These are phyloP conservation scores for Zygogramma bicolorata DNA, from an alignment of 2,888 invertebrate genomes.

Conservation along the genomic window DNA sequence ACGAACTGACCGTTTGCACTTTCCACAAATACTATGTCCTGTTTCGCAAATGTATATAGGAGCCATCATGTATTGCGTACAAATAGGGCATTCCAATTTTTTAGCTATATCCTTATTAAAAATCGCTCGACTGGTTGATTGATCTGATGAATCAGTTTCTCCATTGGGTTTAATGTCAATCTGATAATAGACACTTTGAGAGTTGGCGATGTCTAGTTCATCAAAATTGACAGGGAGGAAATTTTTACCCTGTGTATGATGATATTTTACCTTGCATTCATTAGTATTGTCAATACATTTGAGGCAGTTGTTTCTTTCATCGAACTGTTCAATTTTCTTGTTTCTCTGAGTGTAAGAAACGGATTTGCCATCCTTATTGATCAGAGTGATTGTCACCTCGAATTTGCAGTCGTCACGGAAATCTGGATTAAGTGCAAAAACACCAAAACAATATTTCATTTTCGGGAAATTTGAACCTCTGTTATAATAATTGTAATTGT, in stretches of 20 bases:
- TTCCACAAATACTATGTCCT: neutral
- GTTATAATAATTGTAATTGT: neutral
- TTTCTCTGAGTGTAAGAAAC: neutral
- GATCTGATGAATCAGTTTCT: neutral
- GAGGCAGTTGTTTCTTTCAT: neutral
- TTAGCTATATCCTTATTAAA: neutral
- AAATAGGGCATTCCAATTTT: constrained; percentile 4
- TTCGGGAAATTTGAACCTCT: neutral
- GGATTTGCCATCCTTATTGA: neutral
- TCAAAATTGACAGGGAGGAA: neutral
- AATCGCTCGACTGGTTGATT: neutral
- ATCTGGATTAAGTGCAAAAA: neutral
- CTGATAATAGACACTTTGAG: neutral
- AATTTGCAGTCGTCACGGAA: neutral
- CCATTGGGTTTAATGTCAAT: neutral
- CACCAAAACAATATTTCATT: neutral
- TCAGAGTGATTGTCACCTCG: neutral
- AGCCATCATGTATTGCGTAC: neutral
- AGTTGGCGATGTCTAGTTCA: neutral
- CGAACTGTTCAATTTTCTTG: neutral
- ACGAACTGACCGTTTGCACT: neutral
- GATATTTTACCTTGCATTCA: neutral
- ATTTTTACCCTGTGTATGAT: neutral
- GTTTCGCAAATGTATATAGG: constrained; percentile 1
- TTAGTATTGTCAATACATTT: neutral